Evolutionary conservation across 1,140 invertebrate genomes (phyloP), one percentile per base, ranked within the genome.

Genomic region (Radopholus similis): DNA sequence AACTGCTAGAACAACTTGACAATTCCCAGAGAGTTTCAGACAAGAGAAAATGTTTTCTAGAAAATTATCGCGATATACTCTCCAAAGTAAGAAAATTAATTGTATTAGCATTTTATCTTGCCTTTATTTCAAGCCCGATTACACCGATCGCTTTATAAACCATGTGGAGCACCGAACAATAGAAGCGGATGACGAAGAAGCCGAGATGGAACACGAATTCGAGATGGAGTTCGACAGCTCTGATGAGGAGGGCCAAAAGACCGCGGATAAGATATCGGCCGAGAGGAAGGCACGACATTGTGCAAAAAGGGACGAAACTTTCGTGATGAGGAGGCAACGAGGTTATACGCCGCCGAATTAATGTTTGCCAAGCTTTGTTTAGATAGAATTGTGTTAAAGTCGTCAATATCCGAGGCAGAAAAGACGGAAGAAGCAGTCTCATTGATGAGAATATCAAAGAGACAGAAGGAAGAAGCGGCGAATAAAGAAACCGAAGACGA

Each of bases 1-100:
- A 51, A 32, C 34, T 74, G 2, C 28, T 77, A 26, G 72, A 58
- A 4, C 75, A 78, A 32, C 70, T 79, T 53, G 83, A 85, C 57
- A 80, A 51, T 77, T 84, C 53, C 72, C 83, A 59, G 66, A 75
- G 65, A 74, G 80, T 64, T 80, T 83, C 55, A 77, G 84, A 71
- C 63, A 76, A 73, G 28, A n/a, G 44, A 30, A 64, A 67, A 34
- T 21, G 73, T 26, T 64, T 77, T 34, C 51, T 77, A 9, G 40
- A 42, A 21, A 13, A 57, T 6, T 37, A 26, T 57, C 40, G 35
- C 9, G 26, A 0, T 21, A 13, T 2, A 11, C 18, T 57, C n/a
- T 5, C 5, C n/a, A 15, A 51, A 8, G 11, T 55, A 75, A 49
- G 66, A 28, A 18, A 62, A 75, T 15, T 13, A 30, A 21, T n/a